Evolutionary conservation across 2,888 invertebrate species (phyloP).

Genomic region (Allolobophora icterica): DNA sequence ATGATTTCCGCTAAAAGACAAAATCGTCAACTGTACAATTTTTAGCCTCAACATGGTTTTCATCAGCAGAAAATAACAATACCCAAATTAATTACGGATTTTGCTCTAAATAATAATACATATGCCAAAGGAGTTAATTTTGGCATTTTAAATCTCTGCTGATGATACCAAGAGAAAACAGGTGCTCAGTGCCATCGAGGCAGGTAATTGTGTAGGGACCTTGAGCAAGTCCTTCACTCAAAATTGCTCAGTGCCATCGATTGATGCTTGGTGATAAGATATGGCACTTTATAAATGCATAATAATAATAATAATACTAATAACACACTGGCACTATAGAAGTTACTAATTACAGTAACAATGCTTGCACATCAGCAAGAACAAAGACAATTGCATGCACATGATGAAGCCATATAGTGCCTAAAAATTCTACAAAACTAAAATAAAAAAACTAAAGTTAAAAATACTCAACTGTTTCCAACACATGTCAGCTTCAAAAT

Average conservation of each 20-base stretch:
- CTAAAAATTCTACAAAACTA: neutral
- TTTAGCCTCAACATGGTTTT: neutral
- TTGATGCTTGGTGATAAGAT: no score
- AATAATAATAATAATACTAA: no score
- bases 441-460: neutral
- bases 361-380: no score
- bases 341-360: no score
- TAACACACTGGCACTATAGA: no score
- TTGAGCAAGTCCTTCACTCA: no score
- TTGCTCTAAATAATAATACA: neutral
- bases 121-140: neutral
- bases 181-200: no score
- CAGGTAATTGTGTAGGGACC: no score
- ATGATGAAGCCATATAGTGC: neutral
- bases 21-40: neutral
- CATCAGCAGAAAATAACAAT: neutral
- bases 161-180: neutral
- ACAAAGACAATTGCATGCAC: no score
- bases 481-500: neutral
- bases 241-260: no score
- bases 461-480: neutral
- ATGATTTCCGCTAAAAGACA: conserved; percentile 83
- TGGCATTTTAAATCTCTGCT: neutral
- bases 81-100: no score
- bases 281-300: no score